Evolutionary conservation across 1,140 invertebrate genomes (phyloP).

Genomic region (Trichoplusia ni): DNA sequence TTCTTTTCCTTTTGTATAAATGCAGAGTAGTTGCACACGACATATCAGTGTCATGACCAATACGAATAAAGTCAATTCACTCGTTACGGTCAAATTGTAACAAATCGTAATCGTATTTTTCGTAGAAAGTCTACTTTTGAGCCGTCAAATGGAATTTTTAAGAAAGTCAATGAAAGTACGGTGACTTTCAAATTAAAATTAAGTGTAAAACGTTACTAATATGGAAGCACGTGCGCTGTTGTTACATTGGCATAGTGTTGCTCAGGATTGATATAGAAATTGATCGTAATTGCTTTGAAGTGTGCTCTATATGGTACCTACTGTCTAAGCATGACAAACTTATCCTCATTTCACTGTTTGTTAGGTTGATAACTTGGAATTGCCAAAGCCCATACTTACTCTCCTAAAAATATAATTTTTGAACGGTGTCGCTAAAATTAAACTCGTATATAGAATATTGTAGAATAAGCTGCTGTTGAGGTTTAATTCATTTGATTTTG

Average conservation of each 20-base stretch:
- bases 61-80: background rate
- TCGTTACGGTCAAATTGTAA: background rate
- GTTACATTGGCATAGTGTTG: background rate
- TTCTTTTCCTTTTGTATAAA: too few relatives aligned
- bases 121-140: constrained; percentile 10
- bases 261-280: background rate
- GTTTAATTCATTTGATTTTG: too few relatives aligned
- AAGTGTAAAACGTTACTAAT: constrained; percentile 17
- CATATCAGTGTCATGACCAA: background rate
- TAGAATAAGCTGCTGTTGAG: too few relatives aligned
- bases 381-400: too few relatives aligned
- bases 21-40: background rate
- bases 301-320: background rate
- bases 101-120: constrained; percentile 1
- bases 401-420: too few relatives aligned
- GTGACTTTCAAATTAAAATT: constrained; percentile 22
- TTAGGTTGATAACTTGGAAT: too few relatives aligned
- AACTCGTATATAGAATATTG: too few relatives aligned
- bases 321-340: too few relatives aligned
- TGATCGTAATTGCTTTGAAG: background rate
- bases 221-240: constrained; percentile 2
- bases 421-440: too few relatives aligned
- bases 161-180: constrained; percentile 18
- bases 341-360: too few relatives aligned
- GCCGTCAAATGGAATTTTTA: background rate